Evolutionary conservation across 2,888 invertebrate genomes (phyloP).

Genomic region (Eucera pruinosa): DNA sequence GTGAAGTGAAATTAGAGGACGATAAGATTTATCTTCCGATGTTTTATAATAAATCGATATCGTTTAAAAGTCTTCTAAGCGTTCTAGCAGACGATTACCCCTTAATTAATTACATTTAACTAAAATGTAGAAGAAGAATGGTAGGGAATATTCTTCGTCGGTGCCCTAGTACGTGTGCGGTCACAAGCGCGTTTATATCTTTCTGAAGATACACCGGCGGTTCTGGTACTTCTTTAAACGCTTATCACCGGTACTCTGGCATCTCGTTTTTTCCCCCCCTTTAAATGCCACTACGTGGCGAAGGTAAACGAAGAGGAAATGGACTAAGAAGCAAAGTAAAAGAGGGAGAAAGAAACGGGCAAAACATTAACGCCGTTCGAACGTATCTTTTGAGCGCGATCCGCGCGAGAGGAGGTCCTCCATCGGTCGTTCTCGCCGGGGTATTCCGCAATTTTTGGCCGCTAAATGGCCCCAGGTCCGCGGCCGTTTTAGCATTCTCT

Average conservation of each 20-base stretch:
- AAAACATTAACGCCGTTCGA: conserved; percentile 52
- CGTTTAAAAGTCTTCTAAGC: too few relatives aligned
- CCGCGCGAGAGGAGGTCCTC: conserved; percentile 34
- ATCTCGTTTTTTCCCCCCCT: not conserved
- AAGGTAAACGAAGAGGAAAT: conserved; percentile 6
- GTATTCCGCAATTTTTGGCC: conserved; percentile 62
- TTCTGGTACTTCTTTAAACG: conserved; percentile 45
- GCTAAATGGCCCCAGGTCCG: conserved; percentile 55
- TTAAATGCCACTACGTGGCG: conserved; percentile 23
- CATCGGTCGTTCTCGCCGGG: conserved; percentile 4
- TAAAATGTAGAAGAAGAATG: not conserved
- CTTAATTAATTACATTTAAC: too few relatives aligned
- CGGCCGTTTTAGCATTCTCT: conserved; percentile 64
- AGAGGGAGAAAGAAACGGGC: not conserved
- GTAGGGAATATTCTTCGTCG: not conserved
- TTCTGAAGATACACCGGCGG: conserved; percentile 37
- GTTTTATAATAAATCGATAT: too few relatives aligned
- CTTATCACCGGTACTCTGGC: conserved; percentile 51
- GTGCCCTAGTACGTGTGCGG: conserved; percentile 27
- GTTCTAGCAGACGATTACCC: too few relatives aligned
- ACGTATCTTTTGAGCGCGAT: conserved; percentile 44
- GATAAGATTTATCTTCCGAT: too few relatives aligned
- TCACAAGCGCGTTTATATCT: conserved; percentile 47
- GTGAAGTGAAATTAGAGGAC: not conserved
- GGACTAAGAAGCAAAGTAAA: not conserved